phyloP scores from a whole-genome alignment of 2,888 invertebrate species.

The Coremacera marginata region DNA sequence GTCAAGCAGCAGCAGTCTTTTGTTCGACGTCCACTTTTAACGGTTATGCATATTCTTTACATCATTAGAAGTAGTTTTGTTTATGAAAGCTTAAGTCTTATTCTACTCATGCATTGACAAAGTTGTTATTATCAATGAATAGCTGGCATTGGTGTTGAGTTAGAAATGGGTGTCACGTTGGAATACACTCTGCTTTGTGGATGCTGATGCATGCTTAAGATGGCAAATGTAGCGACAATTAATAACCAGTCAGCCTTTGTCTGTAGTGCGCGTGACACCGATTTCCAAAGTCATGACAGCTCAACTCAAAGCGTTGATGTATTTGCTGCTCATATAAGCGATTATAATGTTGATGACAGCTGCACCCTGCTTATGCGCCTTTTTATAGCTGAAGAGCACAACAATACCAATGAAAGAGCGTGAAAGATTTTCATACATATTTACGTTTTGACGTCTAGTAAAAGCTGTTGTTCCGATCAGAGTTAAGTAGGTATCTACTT shows the following conservation, averaged over 20 bases:
- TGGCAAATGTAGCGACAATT: constrained; percentile 2
- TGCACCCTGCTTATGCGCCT: constrained; percentile 12
- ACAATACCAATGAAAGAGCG: neutral
- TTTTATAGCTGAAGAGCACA: neutral
- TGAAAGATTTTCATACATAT: neutral
- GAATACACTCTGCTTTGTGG: too few relatives aligned
- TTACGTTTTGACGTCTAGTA: neutral
- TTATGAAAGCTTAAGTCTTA: too few relatives aligned
- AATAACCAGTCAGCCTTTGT: constrained; percentile 13
- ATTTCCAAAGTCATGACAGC: constrained; percentile 15
- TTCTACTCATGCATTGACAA: too few relatives aligned
- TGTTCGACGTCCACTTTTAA: too few relatives aligned
- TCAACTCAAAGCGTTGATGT: neutral
- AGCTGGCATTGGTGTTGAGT: too few relatives aligned
- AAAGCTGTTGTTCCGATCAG: too few relatives aligned
- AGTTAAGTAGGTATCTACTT: neutral
- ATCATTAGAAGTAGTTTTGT: too few relatives aligned
- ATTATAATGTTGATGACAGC: constrained; percentile 8
- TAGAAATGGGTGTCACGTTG: too few relatives aligned
- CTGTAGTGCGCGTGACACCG: constrained; percentile 22
- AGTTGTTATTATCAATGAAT: too few relatives aligned
- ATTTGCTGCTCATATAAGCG: neutral
- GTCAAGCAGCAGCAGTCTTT: too few relatives aligned
- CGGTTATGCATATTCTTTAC: too few relatives aligned
- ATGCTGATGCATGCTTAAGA: too few relatives aligned